These are phyloP conservation scores for Pollimyrus isidori DNA, from an alignment of 2,113 vertebrate genomes.

Conservation along the genomic window DNA sequence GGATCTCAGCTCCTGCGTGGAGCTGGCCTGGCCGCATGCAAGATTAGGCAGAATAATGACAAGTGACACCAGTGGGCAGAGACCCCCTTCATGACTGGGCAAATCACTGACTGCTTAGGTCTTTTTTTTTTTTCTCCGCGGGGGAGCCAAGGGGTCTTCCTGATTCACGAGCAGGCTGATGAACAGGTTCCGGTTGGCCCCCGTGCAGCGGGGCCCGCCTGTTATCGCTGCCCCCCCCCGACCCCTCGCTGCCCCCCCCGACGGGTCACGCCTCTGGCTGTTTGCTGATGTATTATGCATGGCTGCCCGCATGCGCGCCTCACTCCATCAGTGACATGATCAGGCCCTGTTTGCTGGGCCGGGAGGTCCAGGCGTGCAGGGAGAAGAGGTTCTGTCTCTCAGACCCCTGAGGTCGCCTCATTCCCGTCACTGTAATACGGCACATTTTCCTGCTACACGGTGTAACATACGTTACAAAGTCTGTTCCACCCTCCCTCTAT, in stretches of 20 bases:
- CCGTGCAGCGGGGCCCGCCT: background rate
- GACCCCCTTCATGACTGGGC: background rate
- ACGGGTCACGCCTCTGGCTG: background rate
- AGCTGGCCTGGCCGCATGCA: background rate
- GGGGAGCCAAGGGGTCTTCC: background rate
- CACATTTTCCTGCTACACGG: background rate
- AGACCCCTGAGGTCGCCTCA: background rate
- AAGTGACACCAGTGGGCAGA: background rate
- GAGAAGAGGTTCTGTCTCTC: background rate
- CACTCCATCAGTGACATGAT: background rate
- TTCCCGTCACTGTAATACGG: background rate
- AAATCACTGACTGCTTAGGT: background rate
- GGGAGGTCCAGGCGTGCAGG: background rate
- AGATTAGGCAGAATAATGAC: background rate
- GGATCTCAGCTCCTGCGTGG: background rate
- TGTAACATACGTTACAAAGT: background rate
- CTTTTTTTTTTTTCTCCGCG: background rate
- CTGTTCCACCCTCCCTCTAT: background rate
- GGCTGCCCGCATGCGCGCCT: background rate
- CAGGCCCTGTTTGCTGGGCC: background rate
- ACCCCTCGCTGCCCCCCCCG: background rate
- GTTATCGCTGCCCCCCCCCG: background rate
- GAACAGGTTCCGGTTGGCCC: background rate
- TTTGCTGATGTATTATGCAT: background rate
- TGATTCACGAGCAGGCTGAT: background rate